These are phyloP conservation scores for Egretta garzetta DNA, from an alignment of 2,113 vertebrate species.

Conservation along the genomic window DNA sequence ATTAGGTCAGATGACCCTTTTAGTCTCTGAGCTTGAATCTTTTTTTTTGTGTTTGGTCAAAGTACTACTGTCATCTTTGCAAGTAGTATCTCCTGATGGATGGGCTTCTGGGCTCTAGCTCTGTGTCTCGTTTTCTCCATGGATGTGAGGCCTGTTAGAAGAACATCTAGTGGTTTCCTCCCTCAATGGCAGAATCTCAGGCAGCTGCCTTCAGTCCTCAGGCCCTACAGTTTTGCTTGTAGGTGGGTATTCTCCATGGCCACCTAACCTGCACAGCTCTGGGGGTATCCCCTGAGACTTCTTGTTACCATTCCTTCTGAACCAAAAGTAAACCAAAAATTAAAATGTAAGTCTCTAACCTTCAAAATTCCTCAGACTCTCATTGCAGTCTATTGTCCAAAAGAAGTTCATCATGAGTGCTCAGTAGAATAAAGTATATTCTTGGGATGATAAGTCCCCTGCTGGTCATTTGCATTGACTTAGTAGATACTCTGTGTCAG, in stretches of 20 bases:
- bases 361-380: background rate
- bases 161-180: background rate
- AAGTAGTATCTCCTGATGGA: background rate
- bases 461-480: background rate
- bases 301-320: background rate
- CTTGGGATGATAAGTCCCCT: background rate
- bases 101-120: background rate
- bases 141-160: background rate
- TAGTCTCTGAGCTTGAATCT: background rate
- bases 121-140: background rate
- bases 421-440: background rate
- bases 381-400: background rate
- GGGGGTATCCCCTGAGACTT: background rate
- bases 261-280: background rate
- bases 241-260: background rate
- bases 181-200: background rate
- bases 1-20: background rate
- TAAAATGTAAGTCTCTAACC: background rate
- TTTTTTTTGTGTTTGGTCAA: background rate
- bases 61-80: background rate
- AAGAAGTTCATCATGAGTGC: fast-evolving
- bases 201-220: background rate
- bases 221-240: background rate
- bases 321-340: background rate
- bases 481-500: background rate